Evolutionary conservation across 23 tunicate species (phyloP), one percentile per base, ranked within the genome.

Genomic region (Styela clava): DNA sequence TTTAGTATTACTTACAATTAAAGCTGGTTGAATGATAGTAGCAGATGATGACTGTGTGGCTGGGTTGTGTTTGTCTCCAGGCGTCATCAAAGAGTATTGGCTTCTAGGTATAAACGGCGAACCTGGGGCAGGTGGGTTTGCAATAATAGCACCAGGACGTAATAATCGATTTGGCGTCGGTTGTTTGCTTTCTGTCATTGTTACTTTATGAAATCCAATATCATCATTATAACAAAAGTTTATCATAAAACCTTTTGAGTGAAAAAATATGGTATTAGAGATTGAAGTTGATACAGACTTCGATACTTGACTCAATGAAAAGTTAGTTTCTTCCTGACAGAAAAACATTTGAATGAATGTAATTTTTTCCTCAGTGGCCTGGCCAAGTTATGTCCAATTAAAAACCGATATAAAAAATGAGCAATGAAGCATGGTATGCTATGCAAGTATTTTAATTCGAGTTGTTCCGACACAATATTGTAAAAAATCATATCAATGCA

Each of bases 111-210:
- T 67, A 67, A 18, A 67, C 24, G 71, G 30, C 71, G 71, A 67
- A 67, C 30, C 30, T 29, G 71, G 71, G 30, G 33, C 81, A 52
- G 65, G 62, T 1, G 81, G 65, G 78, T 73, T 73, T 18, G 81
- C 18, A 16, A 76, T 24, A 51, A 52, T 0, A 22, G 71, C 31
- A 26, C 65, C 52, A 9, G 34, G 77, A 16, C 81, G 81, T 44
- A 26, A 27, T 33, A 76, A 24, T 22, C 81, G 81, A 44, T 27
- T 76, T 24, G 81, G 37, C 26, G 81, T 21, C 64, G 81, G 31
- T 7, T 70, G 31, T 76, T 76, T 76, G 65, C 81, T 76, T 27
- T 76, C 81, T 24, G 64, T 76, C 81, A 76, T 76, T 76, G 37
- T 52, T 44, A 12, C 56, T 76, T 24, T 31, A 52, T 25, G 35